phyloP scores from a whole-genome alignment of 2,797 vertebrate species.

The Nyctibius grandis region DNA sequence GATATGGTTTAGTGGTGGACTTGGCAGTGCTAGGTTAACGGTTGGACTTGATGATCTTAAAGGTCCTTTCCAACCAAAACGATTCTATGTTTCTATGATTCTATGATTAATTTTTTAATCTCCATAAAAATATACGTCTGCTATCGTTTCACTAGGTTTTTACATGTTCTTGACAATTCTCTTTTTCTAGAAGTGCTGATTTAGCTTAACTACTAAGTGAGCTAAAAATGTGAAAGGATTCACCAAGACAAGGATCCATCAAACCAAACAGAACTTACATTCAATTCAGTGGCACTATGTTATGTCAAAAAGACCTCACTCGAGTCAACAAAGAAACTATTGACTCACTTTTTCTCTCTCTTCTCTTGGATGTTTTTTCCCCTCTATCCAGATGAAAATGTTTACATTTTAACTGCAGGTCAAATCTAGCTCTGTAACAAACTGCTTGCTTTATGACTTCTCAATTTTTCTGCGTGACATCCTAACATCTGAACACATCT shows the following conservation, averaged over 20 bases:
- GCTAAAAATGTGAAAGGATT: neutral
- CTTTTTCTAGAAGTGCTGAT: neutral
- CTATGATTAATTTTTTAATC: neutral
- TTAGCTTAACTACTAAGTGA: neutral
- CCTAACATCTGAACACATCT: neutral
- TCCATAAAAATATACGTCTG: neutral
- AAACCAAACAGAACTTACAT: neutral
- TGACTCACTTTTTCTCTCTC: neutral
- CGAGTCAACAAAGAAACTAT: neutral
- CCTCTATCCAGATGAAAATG: neutral
- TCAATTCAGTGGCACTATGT: neutral
- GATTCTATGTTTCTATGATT: too few species aligned
- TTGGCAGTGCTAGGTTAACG: too few species aligned
- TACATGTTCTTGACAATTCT: rapidly evolving
- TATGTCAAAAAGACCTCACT: rapidly evolving
- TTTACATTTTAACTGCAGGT: neutral
- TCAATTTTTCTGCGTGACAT: neutral
- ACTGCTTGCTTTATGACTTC: neutral
- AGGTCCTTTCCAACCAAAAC: too few species aligned
- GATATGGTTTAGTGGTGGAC: too few species aligned
- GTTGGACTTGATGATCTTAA: too few species aligned
- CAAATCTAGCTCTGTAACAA: neutral
- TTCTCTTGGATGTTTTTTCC: neutral
- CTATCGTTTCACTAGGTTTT: neutral
- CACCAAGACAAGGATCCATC: neutral